phyloP scores from a whole-genome alignment of 2,888 invertebrate genomes.

The Troides helena region DNA sequence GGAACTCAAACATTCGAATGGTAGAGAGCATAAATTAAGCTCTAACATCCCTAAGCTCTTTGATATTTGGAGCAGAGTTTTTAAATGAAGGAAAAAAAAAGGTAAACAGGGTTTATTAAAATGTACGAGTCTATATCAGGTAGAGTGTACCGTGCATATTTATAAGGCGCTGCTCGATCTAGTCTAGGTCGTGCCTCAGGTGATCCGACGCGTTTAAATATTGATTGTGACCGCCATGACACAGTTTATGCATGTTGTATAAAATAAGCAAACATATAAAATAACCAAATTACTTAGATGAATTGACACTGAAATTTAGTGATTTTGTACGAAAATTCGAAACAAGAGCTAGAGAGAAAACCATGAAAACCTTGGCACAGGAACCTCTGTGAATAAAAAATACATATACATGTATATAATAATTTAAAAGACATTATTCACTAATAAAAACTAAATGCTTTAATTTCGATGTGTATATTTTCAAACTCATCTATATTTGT shows the following conservation, averaged over 20 bases:
- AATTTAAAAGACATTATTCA: too few relatives aligned
- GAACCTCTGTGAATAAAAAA: too few relatives aligned
- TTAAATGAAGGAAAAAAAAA: conserved; percentile 4
- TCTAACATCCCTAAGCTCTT: not conserved
- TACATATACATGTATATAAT: too few relatives aligned
- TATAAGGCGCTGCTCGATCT: conserved; percentile 13
- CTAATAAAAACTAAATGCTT: too few relatives aligned
- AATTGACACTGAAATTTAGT: not conserved
- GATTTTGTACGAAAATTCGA: too few relatives aligned
- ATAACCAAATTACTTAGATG: conserved; percentile 4
- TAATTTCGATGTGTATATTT: too few relatives aligned
- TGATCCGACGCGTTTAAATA: conserved; percentile 20
- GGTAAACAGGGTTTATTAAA: conserved; percentile 3
- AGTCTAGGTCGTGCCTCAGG: conserved; percentile 21
- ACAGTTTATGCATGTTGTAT: not conserved
- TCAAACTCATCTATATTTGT: too few relatives aligned
- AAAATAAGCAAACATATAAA: not conserved
- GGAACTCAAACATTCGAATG: not conserved
- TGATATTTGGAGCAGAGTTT: not conserved
- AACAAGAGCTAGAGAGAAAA: too few relatives aligned
- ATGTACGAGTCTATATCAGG: conserved; percentile 1
- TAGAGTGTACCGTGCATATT: conserved; percentile 14
- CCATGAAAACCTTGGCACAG: too few relatives aligned
- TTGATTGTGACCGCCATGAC: conserved; percentile 16
- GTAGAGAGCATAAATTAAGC: not conserved